Evolutionary conservation across 2,888 invertebrate genomes (phyloP).

Genomic region (Halocaridina rubra): DNA sequence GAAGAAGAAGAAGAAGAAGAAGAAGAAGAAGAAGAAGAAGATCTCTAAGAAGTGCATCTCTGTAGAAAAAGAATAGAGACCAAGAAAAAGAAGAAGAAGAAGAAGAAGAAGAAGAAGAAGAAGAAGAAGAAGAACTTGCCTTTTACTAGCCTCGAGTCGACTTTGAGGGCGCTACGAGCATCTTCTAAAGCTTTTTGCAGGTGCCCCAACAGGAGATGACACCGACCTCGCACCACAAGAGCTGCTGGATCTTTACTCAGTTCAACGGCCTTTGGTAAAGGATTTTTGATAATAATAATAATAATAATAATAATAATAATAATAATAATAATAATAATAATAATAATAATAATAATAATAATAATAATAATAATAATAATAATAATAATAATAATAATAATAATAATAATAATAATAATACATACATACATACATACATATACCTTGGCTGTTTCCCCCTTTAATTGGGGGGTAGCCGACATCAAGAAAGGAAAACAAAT

Average conservation of each 20-base stretch:
- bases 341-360: not conserved
- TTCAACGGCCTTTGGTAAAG: conserved; percentile 80
- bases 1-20: too few species aligned
- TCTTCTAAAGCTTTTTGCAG: conserved; percentile 84
- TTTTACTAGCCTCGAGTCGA: conserved; percentile 72
- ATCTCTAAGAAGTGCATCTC: too few species aligned
- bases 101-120: too few species aligned
- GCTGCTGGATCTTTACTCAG: conserved; percentile 88
- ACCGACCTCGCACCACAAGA: conserved; percentile 88
- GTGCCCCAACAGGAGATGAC: conserved; percentile 86
- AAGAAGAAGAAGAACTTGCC: conserved; percentile 64
- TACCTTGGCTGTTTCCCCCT: too few species aligned
- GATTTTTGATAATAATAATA: not conserved
- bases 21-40: too few species aligned
- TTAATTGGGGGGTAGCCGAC: too few species aligned
- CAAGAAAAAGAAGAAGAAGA: too few species aligned
- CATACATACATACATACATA: too few species aligned
- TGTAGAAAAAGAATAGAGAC: too few species aligned
- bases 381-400: not conserved
- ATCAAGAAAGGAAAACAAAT: too few species aligned
- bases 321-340: not conserved
- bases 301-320: not conserved
- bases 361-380: not conserved
- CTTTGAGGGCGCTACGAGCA: conserved; percentile 82
- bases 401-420: too few species aligned